These are phyloP conservation scores for Neoaliturus tenellus DNA, from an alignment of 2,888 invertebrate species.

Conservation along the genomic window DNA sequence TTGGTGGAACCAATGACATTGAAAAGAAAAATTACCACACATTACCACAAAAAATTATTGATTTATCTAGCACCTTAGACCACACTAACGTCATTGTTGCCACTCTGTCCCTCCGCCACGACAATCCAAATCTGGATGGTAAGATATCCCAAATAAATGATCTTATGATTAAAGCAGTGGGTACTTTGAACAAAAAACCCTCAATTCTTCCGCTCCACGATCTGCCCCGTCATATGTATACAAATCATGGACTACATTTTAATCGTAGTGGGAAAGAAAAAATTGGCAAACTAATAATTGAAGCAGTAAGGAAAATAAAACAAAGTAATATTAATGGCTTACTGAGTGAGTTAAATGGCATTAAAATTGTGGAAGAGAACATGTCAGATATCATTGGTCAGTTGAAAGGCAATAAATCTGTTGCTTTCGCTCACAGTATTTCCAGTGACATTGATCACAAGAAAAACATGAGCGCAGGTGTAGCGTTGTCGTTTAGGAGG, in stretches of 20 bases:
- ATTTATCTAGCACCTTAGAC: background rate
- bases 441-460: background rate
- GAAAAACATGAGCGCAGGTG: background rate
- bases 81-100: background rate
- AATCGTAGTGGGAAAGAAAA: background rate
- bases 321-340: background rate
- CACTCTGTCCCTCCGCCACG: background rate
- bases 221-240: background rate
- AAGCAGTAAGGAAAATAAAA: background rate
- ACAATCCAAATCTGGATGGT: background rate
- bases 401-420: background rate
- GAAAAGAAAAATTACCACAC: background rate
- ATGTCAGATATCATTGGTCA: background rate
- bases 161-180: background rate
- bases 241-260: background rate
- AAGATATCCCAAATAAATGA: background rate
- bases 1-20: background rate
- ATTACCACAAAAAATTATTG: background rate
- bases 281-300: background rate
- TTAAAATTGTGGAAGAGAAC: background rate
- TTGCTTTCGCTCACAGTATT: slow-evolving; percentile 4
- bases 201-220: background rate
- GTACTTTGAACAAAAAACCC: background rate
- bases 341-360: too few species aligned
- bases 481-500: background rate